Percentiles rank a stretch among this genome's conserved stretches.
Evolutionary conservation across 2,888 invertebrate genomes (phyloP).

Genomic region (Andrena minutula): DNA sequence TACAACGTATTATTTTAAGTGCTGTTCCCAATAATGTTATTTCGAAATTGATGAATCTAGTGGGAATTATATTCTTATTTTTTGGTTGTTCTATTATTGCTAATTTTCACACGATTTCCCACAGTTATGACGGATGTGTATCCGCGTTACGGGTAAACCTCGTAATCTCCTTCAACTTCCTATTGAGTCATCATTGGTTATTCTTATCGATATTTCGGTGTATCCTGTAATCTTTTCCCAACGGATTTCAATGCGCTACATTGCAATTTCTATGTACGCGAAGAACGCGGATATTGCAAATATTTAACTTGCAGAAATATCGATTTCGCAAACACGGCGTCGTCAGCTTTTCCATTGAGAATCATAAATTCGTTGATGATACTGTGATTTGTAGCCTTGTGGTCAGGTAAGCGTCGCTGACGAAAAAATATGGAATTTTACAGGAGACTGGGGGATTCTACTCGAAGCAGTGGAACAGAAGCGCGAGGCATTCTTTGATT

Average conservation of each 20-base stretch:
- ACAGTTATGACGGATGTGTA: too few species aligned
- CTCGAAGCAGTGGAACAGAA: constrained; percentile 9
- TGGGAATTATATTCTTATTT: too few species aligned
- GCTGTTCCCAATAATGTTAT: too few species aligned
- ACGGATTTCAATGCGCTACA: not conserved
- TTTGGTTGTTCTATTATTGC: too few species aligned
- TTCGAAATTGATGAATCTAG: too few species aligned
- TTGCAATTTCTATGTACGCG: not conserved
- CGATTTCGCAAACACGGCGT: not conserved
- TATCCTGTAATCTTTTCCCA: not conserved
- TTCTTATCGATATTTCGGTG: constrained; percentile 24
- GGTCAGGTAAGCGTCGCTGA: constrained; percentile 14
- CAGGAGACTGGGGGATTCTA: not conserved
- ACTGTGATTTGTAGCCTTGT: not conserved
- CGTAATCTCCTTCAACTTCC: constrained; percentile 7
- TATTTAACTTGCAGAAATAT: not conserved
- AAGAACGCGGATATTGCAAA: too few species aligned
- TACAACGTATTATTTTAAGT: too few species aligned
- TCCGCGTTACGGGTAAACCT: too few species aligned
- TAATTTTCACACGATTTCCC: too few species aligned
- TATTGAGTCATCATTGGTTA: constrained; percentile 7
- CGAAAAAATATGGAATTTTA: constrained; percentile 10
- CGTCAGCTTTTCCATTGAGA: not conserved
- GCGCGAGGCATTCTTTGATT: constrained; percentile 30
- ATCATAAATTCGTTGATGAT: not conserved